Conservation (phyloP, 1,140 invertebrate genomes). For the Drosophila ficusphila region DNA sequence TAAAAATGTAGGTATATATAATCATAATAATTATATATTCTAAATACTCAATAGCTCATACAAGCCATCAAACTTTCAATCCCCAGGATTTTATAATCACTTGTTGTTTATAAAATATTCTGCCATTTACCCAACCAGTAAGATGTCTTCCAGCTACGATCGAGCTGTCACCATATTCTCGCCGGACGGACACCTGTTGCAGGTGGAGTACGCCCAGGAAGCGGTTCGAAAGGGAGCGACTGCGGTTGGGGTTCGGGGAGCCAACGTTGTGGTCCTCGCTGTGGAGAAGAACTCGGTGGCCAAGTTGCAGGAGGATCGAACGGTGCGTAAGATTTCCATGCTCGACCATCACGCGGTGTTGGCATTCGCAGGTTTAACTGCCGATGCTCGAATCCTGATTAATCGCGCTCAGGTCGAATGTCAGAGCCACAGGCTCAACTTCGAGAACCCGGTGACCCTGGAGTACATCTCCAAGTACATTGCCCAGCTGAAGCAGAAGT, state of each 20-base stretch:
- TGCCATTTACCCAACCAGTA: slow-evolving; percentile 13
- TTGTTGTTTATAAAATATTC: no score
- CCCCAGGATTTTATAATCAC: neutral
- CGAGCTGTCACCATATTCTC: slow-evolving; percentile 99
- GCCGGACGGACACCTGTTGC: slow-evolving; percentile 99
- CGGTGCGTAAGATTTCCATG: slow-evolving; percentile 99
- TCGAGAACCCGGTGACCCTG: slow-evolving; percentile 99
- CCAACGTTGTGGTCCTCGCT: slow-evolving; percentile 97
- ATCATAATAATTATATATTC: no score
- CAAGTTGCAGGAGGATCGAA: slow-evolving; percentile 99
- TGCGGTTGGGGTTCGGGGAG: slow-evolving; percentile 98
- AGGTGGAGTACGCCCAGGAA: slow-evolving; percentile 99
- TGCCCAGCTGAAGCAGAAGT: slow-evolving; percentile 94
- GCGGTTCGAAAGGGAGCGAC: slow-evolving; percentile 99
- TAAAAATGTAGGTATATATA: no score
- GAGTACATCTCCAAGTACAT: slow-evolving; percentile 96
- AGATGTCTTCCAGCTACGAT: slow-evolving; percentile 94
- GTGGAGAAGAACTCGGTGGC: slow-evolving; percentile 99
- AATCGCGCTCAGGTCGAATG: slow-evolving; percentile 99
- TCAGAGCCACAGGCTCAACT: slow-evolving; percentile 98
- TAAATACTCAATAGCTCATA: no score
- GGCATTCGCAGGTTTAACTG: slow-evolving; percentile 99
- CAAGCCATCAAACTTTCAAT: no score
- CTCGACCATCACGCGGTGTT: slow-evolving; percentile 99
- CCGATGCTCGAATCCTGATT: slow-evolving; percentile 98